Base-by-base conservation (phyloP, 2,888 invertebrate genomes). In the Ophraella communa region DNA sequence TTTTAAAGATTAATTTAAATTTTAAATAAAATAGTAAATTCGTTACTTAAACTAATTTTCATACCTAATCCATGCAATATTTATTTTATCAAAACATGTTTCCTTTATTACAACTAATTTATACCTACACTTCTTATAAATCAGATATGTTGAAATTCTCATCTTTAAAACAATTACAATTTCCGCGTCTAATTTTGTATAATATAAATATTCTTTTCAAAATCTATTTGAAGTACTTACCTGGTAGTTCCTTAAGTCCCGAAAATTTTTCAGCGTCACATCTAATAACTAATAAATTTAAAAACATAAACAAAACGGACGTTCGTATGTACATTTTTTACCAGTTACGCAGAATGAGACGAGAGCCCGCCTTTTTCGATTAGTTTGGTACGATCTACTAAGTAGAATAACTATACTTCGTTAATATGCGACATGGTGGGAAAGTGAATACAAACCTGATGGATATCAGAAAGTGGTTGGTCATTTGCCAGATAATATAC, bases 381-480 rank as follows among this genome's bases (percentile, higher is more conserved):
- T 62, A 62, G 62, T 55, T 55, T 55, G 42, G 55, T 59, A 52
- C 59, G 55, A 49, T 59, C 66, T 51, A 56, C 35, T 33, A 59
- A 52, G 56, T 66, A 59, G 51, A 66, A 62, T 66, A 62, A 62
- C 58, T 62, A 55, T 57, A 58, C 55, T 49, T 52, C 52, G 42
- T 62, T 39, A 21, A 18, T 53, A 47, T 42, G 27, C 33, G 18
- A 44, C 21, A 27, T 61, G 66, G 70, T 68, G 68, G 68, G 72
- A 72, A 72, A 67, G 68, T 68, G 62, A 62, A 53, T 65, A 64
- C 11, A 35, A 20, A 23, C 17, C 17, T 39, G 39, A 39, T 17
- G 39, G 42, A 33, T 42, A 54, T 30, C 55, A 53, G 65, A 65
- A 62, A 62, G 62, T 66, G 55, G 65, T 62, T 66, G 55, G 65